These are phyloP conservation scores for Notolabrus celidotus DNA, from an alignment of 2,797 vertebrate species.

Conservation along the genomic window DNA sequence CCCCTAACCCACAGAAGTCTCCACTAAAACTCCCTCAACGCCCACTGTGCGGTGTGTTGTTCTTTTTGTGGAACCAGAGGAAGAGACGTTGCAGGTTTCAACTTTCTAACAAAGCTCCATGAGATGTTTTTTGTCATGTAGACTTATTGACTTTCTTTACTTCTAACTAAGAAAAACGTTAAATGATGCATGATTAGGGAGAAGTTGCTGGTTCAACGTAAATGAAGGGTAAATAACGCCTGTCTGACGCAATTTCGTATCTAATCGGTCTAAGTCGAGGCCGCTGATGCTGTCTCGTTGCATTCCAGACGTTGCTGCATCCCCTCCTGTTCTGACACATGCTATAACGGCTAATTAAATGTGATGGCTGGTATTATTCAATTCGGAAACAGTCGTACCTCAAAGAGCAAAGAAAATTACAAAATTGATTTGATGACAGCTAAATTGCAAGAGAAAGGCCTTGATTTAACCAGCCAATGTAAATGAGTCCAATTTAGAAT, in stretches of 20 bases:
- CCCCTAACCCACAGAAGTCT: slow-evolving; percentile 39
- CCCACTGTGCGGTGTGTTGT: slow-evolving; percentile 20
- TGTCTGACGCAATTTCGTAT: slow-evolving; percentile 57
- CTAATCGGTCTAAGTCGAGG: slow-evolving; percentile 57
- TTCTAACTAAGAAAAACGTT: slow-evolving; percentile 17
- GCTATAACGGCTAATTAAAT: slow-evolving; percentile 82
- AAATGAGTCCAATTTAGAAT: slow-evolving; percentile 99
- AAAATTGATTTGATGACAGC: slow-evolving; percentile 96
- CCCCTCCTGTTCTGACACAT: slow-evolving; percentile 68
- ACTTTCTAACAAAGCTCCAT: background rate
- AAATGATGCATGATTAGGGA: slow-evolving; percentile 32
- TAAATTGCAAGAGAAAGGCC: slow-evolving; percentile 94
- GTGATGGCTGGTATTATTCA: slow-evolving; percentile 84
- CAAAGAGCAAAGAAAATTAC: slow-evolving; percentile 86
- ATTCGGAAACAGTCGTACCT: slow-evolving; percentile 85
- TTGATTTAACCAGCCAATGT: slow-evolving; percentile 94
- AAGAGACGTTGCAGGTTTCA: background rate
- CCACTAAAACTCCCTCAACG: slow-evolving; percentile 25
- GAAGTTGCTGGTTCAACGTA: slow-evolving; percentile 28
- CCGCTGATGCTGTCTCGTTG: slow-evolving; percentile 55
- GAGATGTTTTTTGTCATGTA: no score
- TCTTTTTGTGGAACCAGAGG: slow-evolving; percentile 2
- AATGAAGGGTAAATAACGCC: slow-evolving; percentile 55
- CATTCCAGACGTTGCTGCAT: slow-evolving; percentile 59
- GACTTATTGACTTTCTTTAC: no score